These are phyloP conservation scores for Lasius fuliginosus DNA, from an alignment of 2,888 invertebrate genomes.

Conservation along the genomic window DNA sequence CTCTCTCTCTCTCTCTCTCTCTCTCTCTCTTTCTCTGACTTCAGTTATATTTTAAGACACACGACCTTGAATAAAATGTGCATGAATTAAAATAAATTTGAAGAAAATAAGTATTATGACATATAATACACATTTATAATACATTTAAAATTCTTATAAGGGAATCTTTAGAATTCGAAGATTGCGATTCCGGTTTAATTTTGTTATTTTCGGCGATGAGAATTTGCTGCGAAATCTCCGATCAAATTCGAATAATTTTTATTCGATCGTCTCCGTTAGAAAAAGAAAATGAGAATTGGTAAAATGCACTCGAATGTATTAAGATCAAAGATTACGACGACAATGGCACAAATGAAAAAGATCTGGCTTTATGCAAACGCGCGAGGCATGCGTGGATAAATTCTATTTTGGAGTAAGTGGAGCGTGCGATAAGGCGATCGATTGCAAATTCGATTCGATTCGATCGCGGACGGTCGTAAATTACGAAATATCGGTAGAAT, in stretches of 20 bases:
- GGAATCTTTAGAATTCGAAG: background rate
- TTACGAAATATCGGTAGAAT: background rate
- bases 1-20: background rate
- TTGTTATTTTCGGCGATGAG: background rate
- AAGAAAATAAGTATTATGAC: background rate
- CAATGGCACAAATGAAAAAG: background rate
- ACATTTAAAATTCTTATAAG: background rate
- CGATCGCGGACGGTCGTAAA: constrained; percentile 17
- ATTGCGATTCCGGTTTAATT: background rate
- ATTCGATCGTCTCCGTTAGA: too few species aligned
- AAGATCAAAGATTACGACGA: background rate
- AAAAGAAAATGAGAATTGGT: background rate
- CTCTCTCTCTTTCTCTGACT: background rate
- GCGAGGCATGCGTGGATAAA: constrained; percentile 12
- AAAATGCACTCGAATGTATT: background rate
- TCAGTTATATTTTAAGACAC: background rate
- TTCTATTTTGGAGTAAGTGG: constrained; percentile 37
- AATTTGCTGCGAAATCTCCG: background rate
- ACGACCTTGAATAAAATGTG: background rate
- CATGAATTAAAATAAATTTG: background rate
- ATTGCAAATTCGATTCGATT: constrained; percentile 38
- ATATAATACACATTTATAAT: background rate
- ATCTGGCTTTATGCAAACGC: constrained; percentile 8
- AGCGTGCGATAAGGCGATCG: constrained; percentile 29
- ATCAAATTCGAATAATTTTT: background rate